Evolutionary conservation across 1,140 invertebrate species (phyloP), one percentile per base, ranked within the genome.

Genomic region (Drosophila equinoxialis): DNA sequence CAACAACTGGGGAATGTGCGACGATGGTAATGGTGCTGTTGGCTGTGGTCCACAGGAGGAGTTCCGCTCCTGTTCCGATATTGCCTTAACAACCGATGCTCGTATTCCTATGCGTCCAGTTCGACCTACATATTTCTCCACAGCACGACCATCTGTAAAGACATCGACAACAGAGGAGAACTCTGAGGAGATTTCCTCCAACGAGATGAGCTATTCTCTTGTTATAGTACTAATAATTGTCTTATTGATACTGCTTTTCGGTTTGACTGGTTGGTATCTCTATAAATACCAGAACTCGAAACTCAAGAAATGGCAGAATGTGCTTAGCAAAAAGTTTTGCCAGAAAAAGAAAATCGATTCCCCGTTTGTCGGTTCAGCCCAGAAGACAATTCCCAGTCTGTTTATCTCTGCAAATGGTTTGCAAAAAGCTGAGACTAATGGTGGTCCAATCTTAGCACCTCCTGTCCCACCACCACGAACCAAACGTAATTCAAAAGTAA

Each of bases 31-130:
- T 8, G 77, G 77, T 1, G 84, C 74, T 30, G 13, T 94, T 11
- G 95, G 95, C 5, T 95, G 95, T 68, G 95, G 94, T 8, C 83
- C 91, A 2, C 95, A 96, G 81, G 95, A 96, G 90, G 96, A 97
- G 85, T 98, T 98, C 86, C 94, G 97, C 7, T 95, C 96, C 0
- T 98, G 97, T 79, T 95, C 97, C 0, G 97, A 98, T 82, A 95
- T 98, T 10, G 93, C 94, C 1, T 96, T 98, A 17, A 94, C 93
- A 0, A 94, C 94, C 37, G 81, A 93, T 14, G 91, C 80, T 59
- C 55, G 77, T 70, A 11, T 61, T 84, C 54, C 85, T 7, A 68
- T 72, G 41, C 77, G 75, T 14, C 82, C 85, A 14, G 33, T 68
- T 26, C 72, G 74, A n/a, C 90, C 79, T 0, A 63, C 68, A 23